Evolutionary conservation across 2,113 vertebrate genomes (phyloP), one percentile per base, ranked within the genome.

Genomic region (Helogale parvula): DNA sequence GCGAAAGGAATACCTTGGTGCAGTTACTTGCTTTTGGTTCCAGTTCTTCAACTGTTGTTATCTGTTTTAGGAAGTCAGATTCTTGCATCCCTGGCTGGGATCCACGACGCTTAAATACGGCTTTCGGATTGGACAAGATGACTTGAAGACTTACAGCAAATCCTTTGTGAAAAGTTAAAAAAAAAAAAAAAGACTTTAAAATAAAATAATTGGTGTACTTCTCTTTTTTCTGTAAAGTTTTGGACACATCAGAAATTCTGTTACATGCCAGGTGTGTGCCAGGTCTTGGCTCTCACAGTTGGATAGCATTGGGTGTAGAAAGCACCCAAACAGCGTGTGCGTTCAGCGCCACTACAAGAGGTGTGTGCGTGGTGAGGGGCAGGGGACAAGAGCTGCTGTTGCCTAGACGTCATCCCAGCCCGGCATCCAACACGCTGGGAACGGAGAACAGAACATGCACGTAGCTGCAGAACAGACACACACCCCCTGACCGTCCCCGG

Each of bases 51-150:
- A 99, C 99, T 80, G 99, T 99, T 35, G 99, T 99, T 98, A 99
- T 99, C 98, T 99, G 99, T 96, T 99, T 99, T 94, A 99, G 99
- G 98, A 99, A 99, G 98, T 99, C 99, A 0, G 99, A 99, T 98
- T 99, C 99, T 98, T 99, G 99, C 99, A 99, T 99, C 96, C 99
- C 99, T 1, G 99, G 99, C 93, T 99, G 99, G 89, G 99, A 99
- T 57, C 99, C 99, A 31, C 99, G 99, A 0, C 99, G 99, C 97
- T 99, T 99, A 98, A 99, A 99, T 90, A 99, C 99, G 0, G 99
- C 99, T 98, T 99, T 99, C 0, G 99, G 99, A 97, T 99, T 99
- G 0, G 98, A 99, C 93, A 99, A 98, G 97, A 99, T 99, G 98
- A 99, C 99, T 97, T 99, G 99, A 95, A 99, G 99, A 96, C 99